Conservation (phyloP, 2,113 vertebrate species). For the Propithecus coquereli region DNA sequence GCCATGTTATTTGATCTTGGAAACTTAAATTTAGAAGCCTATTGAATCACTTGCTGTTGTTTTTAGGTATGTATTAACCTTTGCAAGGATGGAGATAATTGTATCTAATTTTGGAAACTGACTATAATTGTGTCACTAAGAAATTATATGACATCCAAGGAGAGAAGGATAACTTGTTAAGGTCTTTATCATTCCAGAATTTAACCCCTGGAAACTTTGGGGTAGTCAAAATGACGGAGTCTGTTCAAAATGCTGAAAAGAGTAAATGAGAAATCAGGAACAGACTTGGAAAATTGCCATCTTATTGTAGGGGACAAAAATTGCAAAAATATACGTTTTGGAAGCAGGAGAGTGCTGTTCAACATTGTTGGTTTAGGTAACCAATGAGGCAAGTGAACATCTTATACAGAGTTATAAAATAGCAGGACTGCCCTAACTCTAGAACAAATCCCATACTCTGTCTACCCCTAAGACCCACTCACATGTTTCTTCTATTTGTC, state of each 20-base stretch:
- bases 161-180: background rate
- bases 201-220: background rate
- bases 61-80: conserved; percentile 60
- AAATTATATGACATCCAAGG: conserved; percentile 1
- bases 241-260: background rate
- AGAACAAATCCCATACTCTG: background rate
- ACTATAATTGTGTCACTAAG: conserved; percentile 37
- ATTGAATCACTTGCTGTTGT: conserved; percentile 15
- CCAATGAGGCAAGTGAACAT: background rate
- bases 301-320: background rate
- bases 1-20: background rate
- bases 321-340: background rate
- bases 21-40: conserved; percentile 28
- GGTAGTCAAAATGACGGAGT: background rate
- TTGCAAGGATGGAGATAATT: conserved; percentile 33
- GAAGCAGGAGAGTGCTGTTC: background rate
- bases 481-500: background rate
- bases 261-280: background rate
- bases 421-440: accelerated
- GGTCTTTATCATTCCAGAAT: conserved; percentile 16
- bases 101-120: conserved; percentile 48
- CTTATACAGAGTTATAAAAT: too few relatives aligned
- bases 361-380: background rate
- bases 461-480: accelerated
- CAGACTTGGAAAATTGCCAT: background rate